phyloP scores from a whole-genome alignment of 2,797 vertebrate genomes.

The Scomberomorus guttatus region DNA sequence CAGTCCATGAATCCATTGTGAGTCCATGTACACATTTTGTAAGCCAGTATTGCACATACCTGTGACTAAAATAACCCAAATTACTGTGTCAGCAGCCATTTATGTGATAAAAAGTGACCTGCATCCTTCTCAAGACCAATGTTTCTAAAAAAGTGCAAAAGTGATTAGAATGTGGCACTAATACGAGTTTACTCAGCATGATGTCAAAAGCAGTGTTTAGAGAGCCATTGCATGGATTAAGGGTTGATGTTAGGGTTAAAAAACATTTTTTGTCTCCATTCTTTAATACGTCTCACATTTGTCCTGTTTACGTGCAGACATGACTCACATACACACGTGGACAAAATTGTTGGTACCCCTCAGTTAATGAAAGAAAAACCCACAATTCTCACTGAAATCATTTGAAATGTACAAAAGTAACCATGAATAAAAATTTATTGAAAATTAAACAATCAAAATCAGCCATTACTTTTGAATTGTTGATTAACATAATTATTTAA shows the following conservation, averaged over 20 bases:
- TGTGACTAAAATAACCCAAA: constrained; percentile 21
- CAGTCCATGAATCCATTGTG: neutral
- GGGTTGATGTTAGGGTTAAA: neutral
- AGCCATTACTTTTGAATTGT: too few species aligned
- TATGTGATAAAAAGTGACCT: constrained; percentile 25
- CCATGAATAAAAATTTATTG: too few species aligned
- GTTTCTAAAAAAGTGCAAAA: neutral
- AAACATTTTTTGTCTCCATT: neutral
- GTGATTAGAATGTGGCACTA: neutral
- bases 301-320: constrained; percentile 36
- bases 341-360: too few species aligned
- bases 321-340: constrained; percentile 52
- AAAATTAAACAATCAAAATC: too few species aligned
- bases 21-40: neutral
- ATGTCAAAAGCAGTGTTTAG: neutral
- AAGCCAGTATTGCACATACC: neutral
- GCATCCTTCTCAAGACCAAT: neutral
- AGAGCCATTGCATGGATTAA: neutral
- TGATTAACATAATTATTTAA: too few species aligned
- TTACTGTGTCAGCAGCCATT: constrained; percentile 8
- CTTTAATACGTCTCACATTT: constrained; percentile 25
- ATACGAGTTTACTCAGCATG: neutral
- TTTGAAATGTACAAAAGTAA: too few species aligned
- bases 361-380: too few species aligned
- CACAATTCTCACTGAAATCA: too few species aligned